Evolutionary conservation across 1,140 invertebrate genomes (phyloP).

Genomic region (Gerris buenoi): DNA sequence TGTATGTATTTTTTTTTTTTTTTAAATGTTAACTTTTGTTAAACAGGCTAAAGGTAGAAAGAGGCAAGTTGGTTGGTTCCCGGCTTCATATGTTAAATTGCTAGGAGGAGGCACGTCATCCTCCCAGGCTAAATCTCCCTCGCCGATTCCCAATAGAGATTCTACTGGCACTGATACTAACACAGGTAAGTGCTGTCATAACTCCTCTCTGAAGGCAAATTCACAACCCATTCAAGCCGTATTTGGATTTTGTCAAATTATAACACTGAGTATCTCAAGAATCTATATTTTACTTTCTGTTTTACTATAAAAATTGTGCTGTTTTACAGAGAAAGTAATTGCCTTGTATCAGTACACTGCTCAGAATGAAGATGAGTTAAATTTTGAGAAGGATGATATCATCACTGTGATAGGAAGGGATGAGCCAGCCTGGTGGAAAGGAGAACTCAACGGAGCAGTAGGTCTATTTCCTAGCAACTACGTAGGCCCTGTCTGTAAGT

Average conservation of each 20-base stretch:
- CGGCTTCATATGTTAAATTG: slow-evolving; percentile 89
- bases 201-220: too few relatives aligned
- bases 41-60: slow-evolving; percentile 86
- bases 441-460: slow-evolving; percentile 70
- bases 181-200: too few relatives aligned
- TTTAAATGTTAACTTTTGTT: too few relatives aligned
- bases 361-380: slow-evolving; percentile 85
- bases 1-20: slow-evolving; percentile 14
- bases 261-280: too few relatives aligned
- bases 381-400: slow-evolving; percentile 84
- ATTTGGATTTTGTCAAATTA: too few relatives aligned
- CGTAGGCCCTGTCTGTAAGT: slow-evolving; percentile 53
- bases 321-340: slow-evolving; percentile 68
- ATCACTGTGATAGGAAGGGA: slow-evolving; percentile 81
- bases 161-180: not conserved
- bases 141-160: slow-evolving; percentile 8
- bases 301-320: not conserved
- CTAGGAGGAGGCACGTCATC: slow-evolving; percentile 15
- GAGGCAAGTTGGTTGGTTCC: slow-evolving; percentile 92
- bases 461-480: slow-evolving; percentile 89
- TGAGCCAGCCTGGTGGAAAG: slow-evolving; percentile 92
- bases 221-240: not conserved
- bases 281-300: too few relatives aligned
- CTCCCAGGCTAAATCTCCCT: slow-evolving; percentile 14
- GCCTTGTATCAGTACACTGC: slow-evolving; percentile 84